Percentiles rank a stretch among this genome's conserved stretches.
phyloP scores from a whole-genome alignment of 2,888 invertebrate species.

The Choreutis nemorana region DNA sequence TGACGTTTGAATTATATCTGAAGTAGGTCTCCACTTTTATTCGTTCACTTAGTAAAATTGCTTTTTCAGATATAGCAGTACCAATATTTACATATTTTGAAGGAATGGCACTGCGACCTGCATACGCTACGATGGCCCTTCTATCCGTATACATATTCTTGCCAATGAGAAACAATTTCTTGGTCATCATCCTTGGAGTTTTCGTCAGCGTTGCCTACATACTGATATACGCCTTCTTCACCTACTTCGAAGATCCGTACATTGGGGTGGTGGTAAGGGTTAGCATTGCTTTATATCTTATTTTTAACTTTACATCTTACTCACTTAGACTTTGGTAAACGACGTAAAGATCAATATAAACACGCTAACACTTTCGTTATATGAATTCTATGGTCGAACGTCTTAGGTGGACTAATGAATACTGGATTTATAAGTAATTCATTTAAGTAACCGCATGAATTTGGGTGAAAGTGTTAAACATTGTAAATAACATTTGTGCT shows the following conservation, averaged over 20 bases:
- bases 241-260: constrained; percentile 32
- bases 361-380: too few species aligned
- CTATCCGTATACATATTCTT: constrained; percentile 86
- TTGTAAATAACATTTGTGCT: too few species aligned
- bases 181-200: constrained; percentile 74
- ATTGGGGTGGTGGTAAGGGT: constrained; percentile 40
- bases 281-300: constrained; percentile 6
- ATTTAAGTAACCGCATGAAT: too few species aligned
- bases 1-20: too few species aligned
- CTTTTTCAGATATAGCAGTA: constrained; percentile 69
- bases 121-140: constrained; percentile 75
- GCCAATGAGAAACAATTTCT: constrained; percentile 77
- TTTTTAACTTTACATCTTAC: constrained; percentile 4
- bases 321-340: constrained; percentile 5
- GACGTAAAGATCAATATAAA: too few species aligned
- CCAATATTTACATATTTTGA: constrained; percentile 70
- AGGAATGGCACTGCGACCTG: constrained; percentile 68
- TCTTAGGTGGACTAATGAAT: too few species aligned
- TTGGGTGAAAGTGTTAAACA: too few species aligned
- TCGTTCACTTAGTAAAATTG: not conserved
- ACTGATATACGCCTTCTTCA: constrained; percentile 39
- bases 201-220: constrained; percentile 74
- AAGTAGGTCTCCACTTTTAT: too few species aligned
- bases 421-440: too few species aligned
- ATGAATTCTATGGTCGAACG: too few species aligned